These are phyloP conservation scores for Peucedramus taeniatus DNA, from an alignment of 2,113 vertebrate species.

Conservation along the genomic window DNA sequence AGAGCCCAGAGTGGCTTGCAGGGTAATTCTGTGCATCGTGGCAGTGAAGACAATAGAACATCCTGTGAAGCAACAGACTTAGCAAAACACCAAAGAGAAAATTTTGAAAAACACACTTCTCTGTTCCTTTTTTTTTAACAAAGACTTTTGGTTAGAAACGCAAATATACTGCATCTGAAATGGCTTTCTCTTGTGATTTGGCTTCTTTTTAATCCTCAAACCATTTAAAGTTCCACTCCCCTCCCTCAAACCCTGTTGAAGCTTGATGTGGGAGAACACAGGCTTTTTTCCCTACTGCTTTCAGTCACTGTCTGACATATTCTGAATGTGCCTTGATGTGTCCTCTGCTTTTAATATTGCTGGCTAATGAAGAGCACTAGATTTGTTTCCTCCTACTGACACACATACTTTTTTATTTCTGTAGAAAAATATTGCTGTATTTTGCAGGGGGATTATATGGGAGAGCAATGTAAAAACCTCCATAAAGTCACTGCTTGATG, in stretches of 20 bases:
- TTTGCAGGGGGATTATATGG: neutral
- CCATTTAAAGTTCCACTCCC: slow-evolving; percentile 20
- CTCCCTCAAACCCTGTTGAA: slow-evolving; percentile 19
- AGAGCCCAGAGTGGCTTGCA: neutral
- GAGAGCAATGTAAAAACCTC: neutral
- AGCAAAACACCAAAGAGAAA: slow-evolving; percentile 52
- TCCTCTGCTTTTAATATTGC: slow-evolving; percentile 42
- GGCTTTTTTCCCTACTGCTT: slow-evolving; percentile 46
- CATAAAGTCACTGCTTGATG: neutral
- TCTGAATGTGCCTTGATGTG: slow-evolving; percentile 43
- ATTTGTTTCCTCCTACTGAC: neutral
- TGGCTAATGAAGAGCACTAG: neutral
- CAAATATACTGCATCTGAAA: slow-evolving; percentile 22
- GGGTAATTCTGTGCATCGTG: slow-evolving; percentile 11
- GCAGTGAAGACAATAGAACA: slow-evolving; percentile 47
- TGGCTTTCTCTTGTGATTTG: slow-evolving; percentile 32
- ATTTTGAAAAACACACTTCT: slow-evolving; percentile 48
- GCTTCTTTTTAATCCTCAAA: slow-evolving; percentile 37
- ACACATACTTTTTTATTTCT: neutral
- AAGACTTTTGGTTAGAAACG: slow-evolving; percentile 26
- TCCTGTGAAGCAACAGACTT: slow-evolving; percentile 47
- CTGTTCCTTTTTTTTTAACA: neutral
- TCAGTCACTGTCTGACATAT: slow-evolving; percentile 51
- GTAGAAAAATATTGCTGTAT: neutral
- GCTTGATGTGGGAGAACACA: slow-evolving; percentile 50